A percentile compares a stretch with the other conserved stretches of the same genome.
Evolutionary conservation across 2,797 vertebrate genomes (phyloP).

Genomic region (Etheostoma perlongum): DNA sequence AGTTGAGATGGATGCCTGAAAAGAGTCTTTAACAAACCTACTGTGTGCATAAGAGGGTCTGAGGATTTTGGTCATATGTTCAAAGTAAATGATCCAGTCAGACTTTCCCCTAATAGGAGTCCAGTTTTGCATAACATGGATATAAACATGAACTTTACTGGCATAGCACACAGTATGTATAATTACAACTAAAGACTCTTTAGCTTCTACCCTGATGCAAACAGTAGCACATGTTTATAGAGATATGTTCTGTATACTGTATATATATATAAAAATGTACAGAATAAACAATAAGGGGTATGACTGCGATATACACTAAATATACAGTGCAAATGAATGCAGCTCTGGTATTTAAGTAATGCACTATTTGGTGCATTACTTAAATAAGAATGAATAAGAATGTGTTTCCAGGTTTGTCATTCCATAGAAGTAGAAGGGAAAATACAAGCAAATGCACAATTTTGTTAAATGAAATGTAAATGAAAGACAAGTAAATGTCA

Average conservation of each 20-base stretch:
- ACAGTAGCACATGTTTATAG: accelerated
- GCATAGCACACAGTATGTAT: neutral
- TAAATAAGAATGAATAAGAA: neutral
- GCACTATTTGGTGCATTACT: neutral
- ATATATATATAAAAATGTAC: too few species aligned
- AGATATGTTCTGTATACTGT: too few species aligned
- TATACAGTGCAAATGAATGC: neutral
- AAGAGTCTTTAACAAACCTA: neutral
- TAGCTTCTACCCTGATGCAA: neutral
- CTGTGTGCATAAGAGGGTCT: neutral
- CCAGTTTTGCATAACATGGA: neutral
- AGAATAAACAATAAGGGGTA: neutral
- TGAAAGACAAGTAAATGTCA: neutral
- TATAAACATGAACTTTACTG: neutral
- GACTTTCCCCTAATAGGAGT: neutral
- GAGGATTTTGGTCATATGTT: neutral
- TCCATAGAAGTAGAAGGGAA: neutral
- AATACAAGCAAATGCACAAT: neutral
- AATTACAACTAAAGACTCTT: neutral
- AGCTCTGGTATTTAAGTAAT: neutral
- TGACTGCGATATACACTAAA: neutral
- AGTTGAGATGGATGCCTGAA: neutral
- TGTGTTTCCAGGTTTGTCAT: neutral
- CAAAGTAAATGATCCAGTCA: neutral
- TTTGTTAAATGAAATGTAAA: neutral